Evolutionary conservation across 2,888 invertebrate genomes (phyloP).

Genomic region (Spatulosminthurus flaviceps): DNA sequence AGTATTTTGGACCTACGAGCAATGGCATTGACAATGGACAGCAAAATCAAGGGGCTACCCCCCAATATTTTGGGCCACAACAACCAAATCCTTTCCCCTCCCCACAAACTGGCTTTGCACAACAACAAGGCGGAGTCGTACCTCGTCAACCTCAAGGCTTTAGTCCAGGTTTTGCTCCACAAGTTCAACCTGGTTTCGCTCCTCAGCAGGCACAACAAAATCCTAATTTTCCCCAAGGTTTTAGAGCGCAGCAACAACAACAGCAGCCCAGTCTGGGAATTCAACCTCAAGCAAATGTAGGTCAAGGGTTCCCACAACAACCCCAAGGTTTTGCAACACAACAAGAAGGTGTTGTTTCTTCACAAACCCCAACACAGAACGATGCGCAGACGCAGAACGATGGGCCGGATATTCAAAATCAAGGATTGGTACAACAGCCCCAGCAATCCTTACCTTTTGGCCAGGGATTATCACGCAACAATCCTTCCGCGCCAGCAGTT

Average conservation of each 20-base stretch:
- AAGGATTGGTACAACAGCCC: background rate
- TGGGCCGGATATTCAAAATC: too few species aligned
- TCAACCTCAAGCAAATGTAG: conserved; percentile 1
- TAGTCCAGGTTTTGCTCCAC: background rate
- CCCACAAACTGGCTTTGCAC: background rate
- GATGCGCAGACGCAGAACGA: background rate
- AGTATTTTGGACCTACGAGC: too few species aligned
- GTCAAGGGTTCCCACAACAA: background rate
- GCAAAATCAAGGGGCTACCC: too few species aligned
- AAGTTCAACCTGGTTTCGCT: background rate
- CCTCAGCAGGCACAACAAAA: background rate
- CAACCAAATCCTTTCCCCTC: background rate
- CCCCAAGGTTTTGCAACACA: background rate
- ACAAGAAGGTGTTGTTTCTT: background rate
- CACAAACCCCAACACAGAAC: background rate
- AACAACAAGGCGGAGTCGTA: background rate
- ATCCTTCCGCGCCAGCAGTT: too few species aligned
- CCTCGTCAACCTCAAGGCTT: background rate
- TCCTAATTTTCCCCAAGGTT: background rate
- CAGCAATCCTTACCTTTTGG: too few species aligned
- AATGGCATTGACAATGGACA: too few species aligned
- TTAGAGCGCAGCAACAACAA: background rate
- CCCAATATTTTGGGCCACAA: background rate
- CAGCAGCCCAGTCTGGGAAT: background rate
- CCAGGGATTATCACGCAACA: too few species aligned